phyloP scores from a whole-genome alignment of 2,888 invertebrate genomes.

The Heteromurus nitidus region DNA sequence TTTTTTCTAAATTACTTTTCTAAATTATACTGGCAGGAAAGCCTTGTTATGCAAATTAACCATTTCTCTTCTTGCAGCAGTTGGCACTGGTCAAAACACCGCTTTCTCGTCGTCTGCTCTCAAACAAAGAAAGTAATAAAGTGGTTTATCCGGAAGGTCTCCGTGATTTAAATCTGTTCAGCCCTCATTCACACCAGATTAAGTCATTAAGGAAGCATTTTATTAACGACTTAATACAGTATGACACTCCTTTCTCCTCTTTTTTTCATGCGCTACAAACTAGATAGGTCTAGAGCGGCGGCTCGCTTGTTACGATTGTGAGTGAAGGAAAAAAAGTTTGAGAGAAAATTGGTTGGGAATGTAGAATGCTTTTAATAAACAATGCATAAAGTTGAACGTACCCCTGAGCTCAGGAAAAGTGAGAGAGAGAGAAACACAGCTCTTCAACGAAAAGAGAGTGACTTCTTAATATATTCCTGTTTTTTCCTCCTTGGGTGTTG shows the following conservation, averaged over 20 bases:
- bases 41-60: too few relatives aligned
- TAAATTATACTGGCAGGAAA: too few relatives aligned
- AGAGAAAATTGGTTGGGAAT: not conserved
- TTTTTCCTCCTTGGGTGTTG: constrained; percentile 23
- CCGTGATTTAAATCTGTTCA: constrained; percentile 2
- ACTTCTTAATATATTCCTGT: constrained; percentile 9
- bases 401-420: constrained; percentile 52
- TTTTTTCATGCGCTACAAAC: not conserved
- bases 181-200: constrained; percentile 4
- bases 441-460: constrained; percentile 28
- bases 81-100: too few relatives aligned
- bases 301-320: not conserved
- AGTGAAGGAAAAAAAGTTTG: not conserved
- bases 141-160: not conserved
- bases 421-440: too few relatives aligned
- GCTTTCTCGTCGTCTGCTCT: not conserved
- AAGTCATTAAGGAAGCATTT: constrained; percentile 17
- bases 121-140: not conserved
- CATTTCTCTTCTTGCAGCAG: too few relatives aligned
- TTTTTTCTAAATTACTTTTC: too few relatives aligned
- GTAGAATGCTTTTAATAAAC: constrained; percentile 16
- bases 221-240: not conserved
- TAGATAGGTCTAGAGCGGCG: not conserved
- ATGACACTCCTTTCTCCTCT: not conserved
- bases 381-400: constrained; percentile 38